Percentiles rank a stretch among this genome's conserved stretches.
Conservation (phyloP, 2,888 invertebrate species). For the Osmoderma eremita region DNA sequence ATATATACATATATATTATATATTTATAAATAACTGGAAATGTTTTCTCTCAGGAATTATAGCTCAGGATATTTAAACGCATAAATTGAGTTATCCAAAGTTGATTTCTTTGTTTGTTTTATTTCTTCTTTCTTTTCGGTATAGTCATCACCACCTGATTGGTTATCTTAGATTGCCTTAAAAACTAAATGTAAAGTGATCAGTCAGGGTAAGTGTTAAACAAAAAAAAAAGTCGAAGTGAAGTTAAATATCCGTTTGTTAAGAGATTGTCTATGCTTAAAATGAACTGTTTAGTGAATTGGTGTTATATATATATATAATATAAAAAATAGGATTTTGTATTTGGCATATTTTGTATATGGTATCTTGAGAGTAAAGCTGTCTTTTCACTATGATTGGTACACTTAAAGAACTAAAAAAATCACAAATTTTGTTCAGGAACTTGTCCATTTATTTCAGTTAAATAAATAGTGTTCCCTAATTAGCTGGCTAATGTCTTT, state of each 20-base stretch:
- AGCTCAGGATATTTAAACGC: constrained; percentile 59
- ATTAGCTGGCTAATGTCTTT: constrained; percentile 29
- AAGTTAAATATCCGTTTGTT: constrained; percentile 42
- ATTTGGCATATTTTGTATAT: constrained; percentile 48
- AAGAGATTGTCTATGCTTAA: constrained; percentile 42
- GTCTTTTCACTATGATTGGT: constrained; percentile 55
- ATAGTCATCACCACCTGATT: constrained; percentile 41
- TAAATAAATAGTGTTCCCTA: constrained; percentile 67
- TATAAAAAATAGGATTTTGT: constrained; percentile 44
- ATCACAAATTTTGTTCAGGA: constrained; percentile 56
- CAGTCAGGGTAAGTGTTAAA: constrained; percentile 44
- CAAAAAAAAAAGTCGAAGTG: constrained; percentile 38
- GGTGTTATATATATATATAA: constrained; percentile 45
- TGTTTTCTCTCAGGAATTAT: constrained; percentile 63
- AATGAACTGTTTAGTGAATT: constrained; percentile 38
- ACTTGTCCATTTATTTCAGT: constrained; percentile 62
- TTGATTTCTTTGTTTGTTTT: constrained; percentile 42
- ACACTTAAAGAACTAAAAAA: constrained; percentile 55
- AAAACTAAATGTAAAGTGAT: constrained; percentile 42
- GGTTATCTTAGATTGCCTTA: constrained; percentile 44
- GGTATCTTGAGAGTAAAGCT: constrained; percentile 49
- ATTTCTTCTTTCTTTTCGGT: constrained; percentile 30
- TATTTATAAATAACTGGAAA: constrained; percentile 52
- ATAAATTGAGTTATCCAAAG: constrained; percentile 43
- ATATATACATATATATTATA: constrained; percentile 48